Percentiles rank a stretch among this genome's conserved stretches.
Conservation (phyloP, 2,113 vertebrate genomes). For the Phrynocephalus versicolor region DNA sequence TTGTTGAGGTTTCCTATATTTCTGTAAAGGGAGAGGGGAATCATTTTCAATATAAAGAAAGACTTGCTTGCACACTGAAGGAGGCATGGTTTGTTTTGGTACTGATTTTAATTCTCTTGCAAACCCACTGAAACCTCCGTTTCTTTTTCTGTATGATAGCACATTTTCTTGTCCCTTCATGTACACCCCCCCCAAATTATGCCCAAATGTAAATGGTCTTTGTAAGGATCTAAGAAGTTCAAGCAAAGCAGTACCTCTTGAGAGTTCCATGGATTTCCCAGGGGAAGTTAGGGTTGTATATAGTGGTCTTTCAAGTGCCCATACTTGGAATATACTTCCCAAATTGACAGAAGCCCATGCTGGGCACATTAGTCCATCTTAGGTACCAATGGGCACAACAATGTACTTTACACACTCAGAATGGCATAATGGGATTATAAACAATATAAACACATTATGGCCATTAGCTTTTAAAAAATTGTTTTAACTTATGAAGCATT, state of each 20-base stretch:
- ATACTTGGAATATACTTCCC: not conserved
- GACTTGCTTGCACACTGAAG: constrained; percentile 40
- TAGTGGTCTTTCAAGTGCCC: not conserved
- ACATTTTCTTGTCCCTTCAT: not conserved
- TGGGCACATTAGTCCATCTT: not conserved
- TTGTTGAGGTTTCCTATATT: constrained; percentile 36
- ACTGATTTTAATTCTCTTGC: constrained; percentile 6
- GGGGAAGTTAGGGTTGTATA: not conserved
- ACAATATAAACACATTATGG: not conserved
- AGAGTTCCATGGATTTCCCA: not conserved
- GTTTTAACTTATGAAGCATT: constrained; percentile 7
- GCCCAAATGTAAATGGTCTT: not conserved
- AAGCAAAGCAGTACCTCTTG: not conserved
- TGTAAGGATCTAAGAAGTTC: not conserved
- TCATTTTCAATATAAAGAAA: constrained; percentile 5
- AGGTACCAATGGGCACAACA: not conserved
- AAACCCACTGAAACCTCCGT: not conserved
- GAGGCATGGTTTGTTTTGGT: constrained; percentile 26
- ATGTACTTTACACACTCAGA: not conserved
- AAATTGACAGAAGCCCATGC: not conserved
- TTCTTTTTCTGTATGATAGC: not conserved
- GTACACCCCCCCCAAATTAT: not conserved
- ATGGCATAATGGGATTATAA: not conserved
- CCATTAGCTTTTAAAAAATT: not conserved
- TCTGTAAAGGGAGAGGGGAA: not conserved